Base-by-base conservation (phyloP, 2,797 vertebrate species). In the Allobates femoralis region DNA sequence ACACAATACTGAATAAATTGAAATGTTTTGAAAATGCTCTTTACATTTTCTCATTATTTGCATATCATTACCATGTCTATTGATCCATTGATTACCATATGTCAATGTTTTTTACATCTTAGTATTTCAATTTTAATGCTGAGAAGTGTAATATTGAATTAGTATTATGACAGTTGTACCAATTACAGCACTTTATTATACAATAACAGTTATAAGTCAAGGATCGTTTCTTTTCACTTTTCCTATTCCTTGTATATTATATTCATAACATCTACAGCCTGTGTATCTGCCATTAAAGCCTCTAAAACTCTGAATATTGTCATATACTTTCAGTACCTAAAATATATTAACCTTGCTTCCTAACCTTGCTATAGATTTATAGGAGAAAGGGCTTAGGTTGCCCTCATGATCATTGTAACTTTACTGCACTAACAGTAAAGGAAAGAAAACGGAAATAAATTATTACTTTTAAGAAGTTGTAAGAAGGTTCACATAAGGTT, bases 301-400 rank as follows among this genome's bases (percentile, higher is more conserved):
- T 74, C 19, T 56, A 55, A 60, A 83, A 74, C 55, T 58, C 37
- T 41, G 34, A 83, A 34, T 75, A 75, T 62, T 46, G 26, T 75
- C 23, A 83, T 50, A 74, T 83, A 60, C 37, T 55, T 75, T 50
- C 23, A 58, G 51, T 60, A 34, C 21, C 56, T 74, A 83, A 60
- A 83, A 62, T 74, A 83, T 83, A 75, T 83, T 83, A 46, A 75
- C 81, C 55, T 83, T 60, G n/a, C 67, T 56, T 83, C 16, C 71
- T 83, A 28, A 83, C 67, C 67, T 82, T 75, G 81, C 69, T 73
- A 83, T 41, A 83, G 81, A 83, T 83, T 83, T 83, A 83, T 83
- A n/a, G 37, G 81, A 62, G 34, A 34, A 74, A n/a, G 41, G 53
- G 14, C 16, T 41, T 71, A 32, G 37, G 34, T 21, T 60, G 32